phyloP scores from a whole-genome alignment of 2,888 invertebrate genomes.

The Philonicus albiceps region DNA sequence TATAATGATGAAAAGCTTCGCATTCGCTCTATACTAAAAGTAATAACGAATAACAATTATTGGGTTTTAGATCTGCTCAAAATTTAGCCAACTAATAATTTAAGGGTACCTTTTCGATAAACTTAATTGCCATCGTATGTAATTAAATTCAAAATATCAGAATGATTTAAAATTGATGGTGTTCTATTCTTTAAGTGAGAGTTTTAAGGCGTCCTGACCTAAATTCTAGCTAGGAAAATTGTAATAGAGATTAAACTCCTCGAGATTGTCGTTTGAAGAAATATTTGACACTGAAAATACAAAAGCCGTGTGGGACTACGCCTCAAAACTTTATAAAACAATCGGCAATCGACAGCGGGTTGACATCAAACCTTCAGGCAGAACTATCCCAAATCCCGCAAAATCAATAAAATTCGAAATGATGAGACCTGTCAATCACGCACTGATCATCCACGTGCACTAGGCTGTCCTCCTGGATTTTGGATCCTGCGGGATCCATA shows the following conservation, averaged over 20 bases:
- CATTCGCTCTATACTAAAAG: no score
- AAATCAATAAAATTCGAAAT: constrained; percentile 5
- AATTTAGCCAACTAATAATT: no score
- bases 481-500: constrained; percentile 24
- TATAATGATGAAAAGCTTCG: no score
- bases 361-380: not conserved
- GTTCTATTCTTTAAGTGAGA: not conserved
- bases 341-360: no score
- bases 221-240: no score
- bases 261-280: not conserved
- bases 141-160: not conserved
- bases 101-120: no score
- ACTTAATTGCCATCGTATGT: no score
- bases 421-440: constrained; percentile 59
- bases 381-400: not conserved
- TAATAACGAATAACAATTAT: no score
- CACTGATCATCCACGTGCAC: constrained; percentile 60
- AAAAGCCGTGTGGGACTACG: not conserved
- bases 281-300: no score
- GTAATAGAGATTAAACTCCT: no score
- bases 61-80: no score
- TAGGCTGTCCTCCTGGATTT: constrained; percentile 45
- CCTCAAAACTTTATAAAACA: not conserved
- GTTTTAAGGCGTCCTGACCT: not conserved
- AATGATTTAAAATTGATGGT: not conserved